Conservation (phyloP, 2,888 invertebrate genomes). For the Cynaeus angustus region DNA sequence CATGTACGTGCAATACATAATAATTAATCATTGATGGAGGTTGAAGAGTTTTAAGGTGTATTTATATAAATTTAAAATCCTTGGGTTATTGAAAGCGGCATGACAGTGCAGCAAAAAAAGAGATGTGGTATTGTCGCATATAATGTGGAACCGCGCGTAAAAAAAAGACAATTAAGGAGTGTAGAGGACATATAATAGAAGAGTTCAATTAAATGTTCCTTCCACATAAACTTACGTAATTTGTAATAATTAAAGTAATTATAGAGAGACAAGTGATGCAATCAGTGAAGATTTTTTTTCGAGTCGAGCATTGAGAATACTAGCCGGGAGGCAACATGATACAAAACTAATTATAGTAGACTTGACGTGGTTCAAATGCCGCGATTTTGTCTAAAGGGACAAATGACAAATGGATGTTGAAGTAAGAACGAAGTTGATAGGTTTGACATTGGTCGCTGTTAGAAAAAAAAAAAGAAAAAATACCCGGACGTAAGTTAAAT, state of each 20-base stretch:
- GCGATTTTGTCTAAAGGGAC: conserved; percentile 68
- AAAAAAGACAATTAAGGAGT: conserved; percentile 43
- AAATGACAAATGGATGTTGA: conserved; percentile 68
- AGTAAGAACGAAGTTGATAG: conserved; percentile 58
- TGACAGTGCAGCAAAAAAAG: conserved; percentile 52
- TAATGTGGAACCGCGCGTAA: conserved; percentile 32
- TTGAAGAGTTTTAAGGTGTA: conserved; percentile 37
- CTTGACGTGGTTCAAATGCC: conserved; percentile 66
- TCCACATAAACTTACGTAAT: conserved; percentile 64
- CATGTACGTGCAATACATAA: conserved; percentile 32
- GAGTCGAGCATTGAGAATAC: conserved; percentile 60
- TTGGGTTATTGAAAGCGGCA: conserved; percentile 52
- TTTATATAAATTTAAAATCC: conserved; percentile 51
- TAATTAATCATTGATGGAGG: conserved; percentile 50
- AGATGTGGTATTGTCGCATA: conserved; percentile 47
- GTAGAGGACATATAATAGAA: conserved; percentile 54
- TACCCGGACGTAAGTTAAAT: conserved; percentile 58
- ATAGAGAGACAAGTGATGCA: conserved; percentile 66
- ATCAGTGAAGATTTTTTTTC: conserved; percentile 62
- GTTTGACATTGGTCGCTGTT: conserved; percentile 61
- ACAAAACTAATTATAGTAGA: conserved; percentile 68
- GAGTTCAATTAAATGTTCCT: conserved; percentile 65
- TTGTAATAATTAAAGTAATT: conserved; percentile 65
- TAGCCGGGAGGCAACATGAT: conserved; percentile 61
- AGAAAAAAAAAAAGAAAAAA: conserved; percentile 57